These are phyloP conservation scores for Pedetes capensis DNA, from an alignment of 2,113 vertebrate species.

Conservation along the genomic window DNA sequence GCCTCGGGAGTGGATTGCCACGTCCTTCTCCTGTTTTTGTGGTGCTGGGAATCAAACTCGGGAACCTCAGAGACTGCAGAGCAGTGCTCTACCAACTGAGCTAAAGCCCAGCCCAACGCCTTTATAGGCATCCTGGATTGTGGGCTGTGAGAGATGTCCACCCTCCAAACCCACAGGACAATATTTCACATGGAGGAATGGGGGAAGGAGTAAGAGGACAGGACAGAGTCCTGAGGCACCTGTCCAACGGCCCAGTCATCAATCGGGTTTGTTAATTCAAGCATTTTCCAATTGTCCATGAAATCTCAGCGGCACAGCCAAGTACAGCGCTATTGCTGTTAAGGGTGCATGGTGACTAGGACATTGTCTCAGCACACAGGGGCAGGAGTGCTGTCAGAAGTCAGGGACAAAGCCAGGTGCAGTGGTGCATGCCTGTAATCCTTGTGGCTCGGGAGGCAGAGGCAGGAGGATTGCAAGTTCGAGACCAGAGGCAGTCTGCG, in stretches of 20 bases:
- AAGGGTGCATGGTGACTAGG: background rate
- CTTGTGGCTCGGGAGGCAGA: no score
- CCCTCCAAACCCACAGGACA: rapidly evolving
- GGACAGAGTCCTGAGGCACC: background rate
- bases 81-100: no score
- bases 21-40: no score
- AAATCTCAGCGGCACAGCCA: background rate
- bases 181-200: rapidly evolving
- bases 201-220: background rate
- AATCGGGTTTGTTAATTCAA: background rate
- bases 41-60: no score
- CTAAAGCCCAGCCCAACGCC: no score
- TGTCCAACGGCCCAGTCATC: background rate
- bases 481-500: no score
- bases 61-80: no score
- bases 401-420: no score
- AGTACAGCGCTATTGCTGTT: background rate
- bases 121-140: background rate
- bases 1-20: no score
- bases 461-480: no score
- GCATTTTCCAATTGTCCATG: constrained; percentile 1
- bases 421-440: no score
- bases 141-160: background rate
- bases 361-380: background rate
- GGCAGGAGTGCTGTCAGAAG: no score